Percentiles rank a stretch among this genome's conserved stretches.
Evolutionary conservation across 2,888 invertebrate species (phyloP).

Genomic region (Tryphoninae sp.): DNA sequence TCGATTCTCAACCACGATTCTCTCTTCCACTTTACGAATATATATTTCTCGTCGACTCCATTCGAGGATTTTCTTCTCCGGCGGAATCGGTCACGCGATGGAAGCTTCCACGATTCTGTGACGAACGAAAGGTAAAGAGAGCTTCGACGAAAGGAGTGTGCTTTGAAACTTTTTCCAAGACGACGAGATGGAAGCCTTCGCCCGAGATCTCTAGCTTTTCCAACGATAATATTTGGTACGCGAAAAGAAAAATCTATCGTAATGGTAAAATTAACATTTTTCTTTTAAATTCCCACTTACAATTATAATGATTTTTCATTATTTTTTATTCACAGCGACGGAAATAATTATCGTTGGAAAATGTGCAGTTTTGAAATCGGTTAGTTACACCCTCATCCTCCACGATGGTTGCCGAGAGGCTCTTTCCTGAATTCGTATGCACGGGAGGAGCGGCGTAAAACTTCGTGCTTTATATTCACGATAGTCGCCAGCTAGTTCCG

Average conservation of each 20-base stretch:
- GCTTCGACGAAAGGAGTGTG: background rate
- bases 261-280: too few species aligned
- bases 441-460: conserved; percentile 15
- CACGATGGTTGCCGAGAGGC: background rate
- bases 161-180: background rate
- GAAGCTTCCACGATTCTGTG: background rate
- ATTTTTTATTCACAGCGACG: background rate
- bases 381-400: background rate
- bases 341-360: conserved; percentile 37
- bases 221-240: too few species aligned
- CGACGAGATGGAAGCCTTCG: background rate
- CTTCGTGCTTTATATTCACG: conserved; percentile 52
- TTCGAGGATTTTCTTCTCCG: conserved; percentile 4
- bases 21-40: conserved; percentile 29
- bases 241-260: too few species aligned
- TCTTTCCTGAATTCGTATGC: conserved; percentile 4
- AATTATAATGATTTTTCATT: background rate
- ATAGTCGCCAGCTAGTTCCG: conserved; percentile 26
- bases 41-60: conserved; percentile 16
- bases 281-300: too few species aligned
- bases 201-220: background rate
- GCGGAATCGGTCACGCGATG: conserved; percentile 19
- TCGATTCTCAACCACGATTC: conserved; percentile 3
- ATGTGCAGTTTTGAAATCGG: conserved; percentile 40
- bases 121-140: background rate